These are phyloP conservation scores for Hydrozoanthus gracilis DNA, from an alignment of 92 coral and sea anemone species.

Conservation along the genomic window DNA sequence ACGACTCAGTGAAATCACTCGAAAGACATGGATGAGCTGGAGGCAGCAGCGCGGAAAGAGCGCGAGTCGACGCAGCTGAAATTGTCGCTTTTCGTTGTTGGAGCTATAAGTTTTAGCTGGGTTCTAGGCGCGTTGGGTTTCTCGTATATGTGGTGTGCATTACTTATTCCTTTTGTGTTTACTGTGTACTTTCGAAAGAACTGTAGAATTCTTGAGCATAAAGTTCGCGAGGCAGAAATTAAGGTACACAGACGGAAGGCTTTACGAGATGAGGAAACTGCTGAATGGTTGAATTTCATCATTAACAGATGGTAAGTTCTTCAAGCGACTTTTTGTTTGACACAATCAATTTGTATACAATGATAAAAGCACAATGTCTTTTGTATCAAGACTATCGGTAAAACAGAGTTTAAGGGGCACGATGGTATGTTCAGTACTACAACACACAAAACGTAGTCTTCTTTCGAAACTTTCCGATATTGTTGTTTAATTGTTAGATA, in stretches of 20 bases:
- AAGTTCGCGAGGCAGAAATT: conserved; percentile 84
- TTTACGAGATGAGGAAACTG: conserved; percentile 89
- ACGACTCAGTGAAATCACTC: conserved; percentile 34
- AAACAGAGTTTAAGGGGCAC: too few species aligned
- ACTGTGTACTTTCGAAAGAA: conserved; percentile 90
- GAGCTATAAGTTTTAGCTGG: conserved; percentile 72
- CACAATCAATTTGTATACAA: background rate
- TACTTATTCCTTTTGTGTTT: conserved; percentile 78
- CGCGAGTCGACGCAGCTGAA: conserved; percentile 83
- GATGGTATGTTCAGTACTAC: too few species aligned
- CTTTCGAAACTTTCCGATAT: too few species aligned
- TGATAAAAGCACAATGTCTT: background rate
- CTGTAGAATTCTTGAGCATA: conserved; percentile 69
- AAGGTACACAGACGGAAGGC: conserved; percentile 91
- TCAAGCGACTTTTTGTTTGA: background rate
- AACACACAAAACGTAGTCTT: too few species aligned
- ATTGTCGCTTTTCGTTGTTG: conserved; percentile 76
- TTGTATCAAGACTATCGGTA: background rate
- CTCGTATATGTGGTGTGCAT: conserved; percentile 80
- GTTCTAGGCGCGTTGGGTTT: conserved; percentile 79
- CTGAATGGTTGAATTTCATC: conserved; percentile 94
- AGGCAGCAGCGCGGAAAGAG: conserved; percentile 70
- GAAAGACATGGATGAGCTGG: conserved; percentile 58
- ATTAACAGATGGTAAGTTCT: conserved; percentile 87
- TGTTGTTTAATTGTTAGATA: too few species aligned